Evolutionary conservation across 2,797 vertebrate genomes (phyloP).

Genomic region (Luscinia luscinia): DNA sequence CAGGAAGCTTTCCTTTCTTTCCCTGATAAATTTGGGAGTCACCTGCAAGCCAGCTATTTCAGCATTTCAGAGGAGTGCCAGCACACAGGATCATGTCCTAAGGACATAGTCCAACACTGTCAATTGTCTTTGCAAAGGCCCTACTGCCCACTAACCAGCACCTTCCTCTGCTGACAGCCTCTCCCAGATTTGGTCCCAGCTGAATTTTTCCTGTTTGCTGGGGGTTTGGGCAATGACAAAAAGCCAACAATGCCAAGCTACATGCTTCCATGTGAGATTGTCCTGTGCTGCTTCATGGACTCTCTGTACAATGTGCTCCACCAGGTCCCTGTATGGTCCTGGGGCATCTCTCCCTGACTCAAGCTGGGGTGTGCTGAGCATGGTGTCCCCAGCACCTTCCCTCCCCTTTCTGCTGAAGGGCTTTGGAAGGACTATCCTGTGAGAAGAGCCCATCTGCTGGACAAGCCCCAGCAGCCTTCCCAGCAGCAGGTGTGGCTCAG

Average conservation of each 20-base stretch:
- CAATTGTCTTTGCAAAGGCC: not conserved
- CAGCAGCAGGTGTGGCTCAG: not conserved
- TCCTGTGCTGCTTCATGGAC: not conserved
- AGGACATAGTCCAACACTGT: not conserved
- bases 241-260: not conserved
- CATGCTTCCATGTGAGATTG: accelerated
- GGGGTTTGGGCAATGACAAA: not conserved
- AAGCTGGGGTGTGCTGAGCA: not conserved
- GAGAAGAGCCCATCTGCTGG: not conserved
- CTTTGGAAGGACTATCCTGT: not conserved
- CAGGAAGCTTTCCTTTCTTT: not conserved
- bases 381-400: not conserved
- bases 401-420: not conserved
- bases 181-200: not conserved
- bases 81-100: not conserved
- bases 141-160: not conserved
- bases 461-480: not conserved
- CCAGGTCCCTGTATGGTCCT: not conserved
- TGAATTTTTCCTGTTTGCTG: not conserved
- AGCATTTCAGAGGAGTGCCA: not conserved
- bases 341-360: not conserved
- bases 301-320: accelerated
- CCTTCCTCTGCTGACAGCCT: not conserved
- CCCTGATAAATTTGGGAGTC: not conserved
- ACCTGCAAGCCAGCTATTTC: not conserved